These are phyloP conservation scores for Lagenorhynchus albirostris DNA, from an alignment of 2,113 vertebrate species.

Conservation along the genomic window DNA sequence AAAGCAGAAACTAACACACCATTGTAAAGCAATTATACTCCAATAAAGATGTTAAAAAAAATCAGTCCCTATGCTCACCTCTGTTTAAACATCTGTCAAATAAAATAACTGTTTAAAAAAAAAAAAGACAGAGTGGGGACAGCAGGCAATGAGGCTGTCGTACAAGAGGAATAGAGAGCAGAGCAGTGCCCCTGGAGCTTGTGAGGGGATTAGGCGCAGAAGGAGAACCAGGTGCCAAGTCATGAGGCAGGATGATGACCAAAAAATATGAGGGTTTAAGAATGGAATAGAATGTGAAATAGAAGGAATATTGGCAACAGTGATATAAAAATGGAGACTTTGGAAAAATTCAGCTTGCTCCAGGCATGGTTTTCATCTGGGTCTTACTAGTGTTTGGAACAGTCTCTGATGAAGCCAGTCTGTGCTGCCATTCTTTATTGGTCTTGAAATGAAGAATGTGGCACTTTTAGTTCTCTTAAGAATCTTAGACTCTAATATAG, in stretches of 20 bases:
- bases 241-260: neutral
- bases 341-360: neutral
- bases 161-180: neutral
- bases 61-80: no score
- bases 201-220: neutral
- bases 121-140: neutral
- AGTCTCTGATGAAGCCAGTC: neutral
- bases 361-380: neutral
- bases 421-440: neutral
- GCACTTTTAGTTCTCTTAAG: neutral
- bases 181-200: accelerated
- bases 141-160: neutral
- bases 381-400: neutral
- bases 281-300: neutral
- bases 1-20: no score
- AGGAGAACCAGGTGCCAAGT: neutral
- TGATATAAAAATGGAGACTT: neutral
- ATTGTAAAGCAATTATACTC: no score
- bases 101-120: no score
- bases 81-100: no score
- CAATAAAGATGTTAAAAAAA: no score
- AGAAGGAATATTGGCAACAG: neutral
- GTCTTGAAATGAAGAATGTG: neutral
- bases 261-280: neutral
- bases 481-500: neutral